Evolutionary conservation across 2,888 invertebrate species (phyloP), one percentile per base, ranked within the genome.

Genomic region (Drepanosiphum platanoidis): DNA sequence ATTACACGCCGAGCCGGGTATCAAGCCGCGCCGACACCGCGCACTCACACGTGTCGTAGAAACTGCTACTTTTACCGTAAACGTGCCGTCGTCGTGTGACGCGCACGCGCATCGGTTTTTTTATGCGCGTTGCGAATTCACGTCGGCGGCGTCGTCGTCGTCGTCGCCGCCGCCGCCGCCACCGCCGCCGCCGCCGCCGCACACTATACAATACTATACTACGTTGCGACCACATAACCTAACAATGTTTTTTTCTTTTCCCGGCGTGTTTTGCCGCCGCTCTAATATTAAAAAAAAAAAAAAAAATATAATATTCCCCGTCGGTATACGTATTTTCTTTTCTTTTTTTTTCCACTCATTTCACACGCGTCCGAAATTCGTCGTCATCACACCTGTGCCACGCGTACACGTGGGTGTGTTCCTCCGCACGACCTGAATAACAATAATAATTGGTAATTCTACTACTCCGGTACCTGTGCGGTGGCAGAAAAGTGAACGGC

Each of bases 51-150:
- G 72, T 72, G 42, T 64, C 64, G 22, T 61, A n/a, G 7, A 27
- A 11, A 68, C 30, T 22, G 61, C 18, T 32, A 32, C 34, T 34
- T 68, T 68, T 34, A 68, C 22, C 71, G 71, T 71, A 15, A 52
- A 27, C 52, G 74, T 64, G 64, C 1, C 13, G 74, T 74, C 13
- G 74, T 74, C 74, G 30, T 32, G 74, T n/a, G 9, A 74, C 74
- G 52, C n/a, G 52, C 22, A 5, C 18, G 3, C 39, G 39, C n/a
- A n/a, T n/a, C 9, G 39, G 52, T 22, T 0, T 18, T 2, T 46
- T 46, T 46, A 1, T 46, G 11, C 11, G 15, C 46, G 1, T 22
- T 52, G 52, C 52, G 52, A 52, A 52, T 52, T 52, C 52, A 22
- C 52, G 1, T 42, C 42, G 7, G 8, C 42, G 42, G n/a, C 13